Percentiles rank a stretch among this genome's conserved stretches.
These are phyloP conservation scores for Digitonthophagus gazella DNA, from an alignment of 2,888 invertebrate species.

Conservation along the genomic window DNA sequence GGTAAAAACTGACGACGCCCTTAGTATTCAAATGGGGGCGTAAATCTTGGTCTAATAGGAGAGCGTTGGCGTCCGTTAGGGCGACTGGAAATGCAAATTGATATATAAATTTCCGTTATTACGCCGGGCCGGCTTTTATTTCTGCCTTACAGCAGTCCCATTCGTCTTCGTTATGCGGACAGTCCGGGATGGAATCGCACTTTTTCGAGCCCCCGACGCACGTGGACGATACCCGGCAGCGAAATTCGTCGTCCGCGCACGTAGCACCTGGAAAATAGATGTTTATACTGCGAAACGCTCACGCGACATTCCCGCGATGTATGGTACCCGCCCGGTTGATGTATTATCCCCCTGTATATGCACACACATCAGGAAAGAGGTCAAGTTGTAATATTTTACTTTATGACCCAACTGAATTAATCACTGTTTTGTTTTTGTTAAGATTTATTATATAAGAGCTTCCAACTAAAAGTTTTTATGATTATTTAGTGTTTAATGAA, in stretches of 20 bases:
- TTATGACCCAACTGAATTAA: too few species aligned
- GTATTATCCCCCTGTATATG: too few species aligned
- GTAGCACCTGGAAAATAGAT: too few species aligned
- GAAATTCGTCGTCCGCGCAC: constrained; percentile 61
- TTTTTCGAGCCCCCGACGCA: constrained; percentile 62
- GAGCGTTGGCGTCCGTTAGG: constrained; percentile 62
- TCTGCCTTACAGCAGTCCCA: constrained; percentile 67
- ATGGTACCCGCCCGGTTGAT: too few species aligned
- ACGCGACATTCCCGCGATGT: too few species aligned
- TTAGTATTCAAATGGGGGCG: constrained; percentile 59
- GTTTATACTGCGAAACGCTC: too few species aligned
- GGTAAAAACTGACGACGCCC: constrained; percentile 64
- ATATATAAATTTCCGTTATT: constrained; percentile 24
- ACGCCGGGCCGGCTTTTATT: constrained; percentile 18
- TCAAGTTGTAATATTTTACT: too few species aligned
- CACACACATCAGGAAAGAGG: too few species aligned
- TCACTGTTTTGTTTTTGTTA: too few species aligned
- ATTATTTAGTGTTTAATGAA: too few species aligned
- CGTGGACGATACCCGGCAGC: constrained; percentile 62
- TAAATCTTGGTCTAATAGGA: constrained; percentile 60
- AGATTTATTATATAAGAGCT: too few species aligned
- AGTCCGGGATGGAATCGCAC: constrained; percentile 67
- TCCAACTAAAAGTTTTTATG: too few species aligned
- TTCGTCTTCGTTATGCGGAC: constrained; percentile 73
- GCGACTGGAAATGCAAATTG: constrained; percentile 57